Evolutionary conservation across 2,113 vertebrate genomes (phyloP), one percentile per base, ranked within the genome.

Genomic region (Chelonoidis abingdonii): DNA sequence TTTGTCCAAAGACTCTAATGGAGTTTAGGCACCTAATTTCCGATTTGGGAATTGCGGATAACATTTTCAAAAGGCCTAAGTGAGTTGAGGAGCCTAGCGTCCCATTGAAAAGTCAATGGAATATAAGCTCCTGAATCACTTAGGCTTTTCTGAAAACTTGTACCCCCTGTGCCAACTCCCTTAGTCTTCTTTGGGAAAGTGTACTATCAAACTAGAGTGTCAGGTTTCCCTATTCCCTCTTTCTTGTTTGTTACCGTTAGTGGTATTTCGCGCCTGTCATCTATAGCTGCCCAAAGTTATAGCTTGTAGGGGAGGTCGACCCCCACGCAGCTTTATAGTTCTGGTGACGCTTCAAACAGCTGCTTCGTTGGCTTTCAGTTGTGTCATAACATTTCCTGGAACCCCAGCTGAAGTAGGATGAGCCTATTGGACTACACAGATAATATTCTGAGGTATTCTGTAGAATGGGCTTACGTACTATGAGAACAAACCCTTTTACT

Each of bases 361-460:
- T 85, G n/a, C 31, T 47, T 83, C 91, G 91, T 4, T 35, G 35
- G 47, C 57, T 84, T n/a, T 21, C 47, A 3, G 31, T 84, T 24
- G 49, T 91, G 22, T 2, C 0, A 86, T 80, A 62, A 57, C 65
- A 17, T 91, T 79, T 65, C 91, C 92, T 72, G 2, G 2, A 2
- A 95, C 87, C 69, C n/a, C 91, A 87, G n/a, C 92, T 83, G 92
- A 92, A 91, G 95, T 54, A 50, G 75, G 82, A 80, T 62, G 62
- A n/a, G n/a, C 53, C 85, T 0, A 16, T 24, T 41, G 38, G 38
- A 24, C 38, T 38, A 41, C n/a, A 11, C n/a, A 38, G 22, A n/a
- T n/a, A n/a, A n/a, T n/a, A n/a, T 41, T 41, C n/a, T 75, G 38
- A 41, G 21, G 21, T 41, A 41, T 75, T 24, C 62, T 65, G 31